Conservation (phyloP, 2,888 invertebrate species). For the Drosophila ezoana region DNA sequence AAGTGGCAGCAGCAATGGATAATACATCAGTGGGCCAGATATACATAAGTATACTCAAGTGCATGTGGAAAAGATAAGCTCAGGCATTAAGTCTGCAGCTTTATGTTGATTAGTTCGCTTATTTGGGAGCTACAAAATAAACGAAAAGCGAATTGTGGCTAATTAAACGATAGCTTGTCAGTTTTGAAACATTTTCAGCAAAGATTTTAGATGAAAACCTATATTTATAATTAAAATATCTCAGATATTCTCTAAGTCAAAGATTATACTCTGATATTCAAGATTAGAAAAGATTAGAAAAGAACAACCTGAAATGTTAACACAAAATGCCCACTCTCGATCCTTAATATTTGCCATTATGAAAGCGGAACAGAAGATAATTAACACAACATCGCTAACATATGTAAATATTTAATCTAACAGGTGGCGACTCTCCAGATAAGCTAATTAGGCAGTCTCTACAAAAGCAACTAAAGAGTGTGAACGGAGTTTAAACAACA, state of each 20-base stretch:
- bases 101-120: constrained; percentile 31
- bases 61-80: constrained; percentile 26
- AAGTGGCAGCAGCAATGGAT: constrained; percentile 42
- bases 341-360: background rate
- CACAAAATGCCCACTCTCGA: background rate
- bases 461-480: background rate
- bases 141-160: background rate
- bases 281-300: background rate
- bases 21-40: constrained; percentile 36
- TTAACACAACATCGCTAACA: background rate
- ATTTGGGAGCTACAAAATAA: constrained; percentile 10
- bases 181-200: background rate
- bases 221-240: too few relatives aligned
- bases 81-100: constrained; percentile 24
- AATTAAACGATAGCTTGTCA: background rate
- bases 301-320: background rate
- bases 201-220: background rate
- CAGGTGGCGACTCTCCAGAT: background rate
- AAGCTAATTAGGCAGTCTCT: background rate
- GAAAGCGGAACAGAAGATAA: background rate
- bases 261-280: background rate
- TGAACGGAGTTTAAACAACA: background rate
- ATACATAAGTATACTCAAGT: constrained; percentile 31
- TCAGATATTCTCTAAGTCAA: background rate
- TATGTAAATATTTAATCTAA: constrained; percentile 6